Percentiles rank a stretch among this genome's conserved stretches.
phyloP scores from a whole-genome alignment of 2,113 vertebrate genomes.

The Corythornis madagascariensis region DNA sequence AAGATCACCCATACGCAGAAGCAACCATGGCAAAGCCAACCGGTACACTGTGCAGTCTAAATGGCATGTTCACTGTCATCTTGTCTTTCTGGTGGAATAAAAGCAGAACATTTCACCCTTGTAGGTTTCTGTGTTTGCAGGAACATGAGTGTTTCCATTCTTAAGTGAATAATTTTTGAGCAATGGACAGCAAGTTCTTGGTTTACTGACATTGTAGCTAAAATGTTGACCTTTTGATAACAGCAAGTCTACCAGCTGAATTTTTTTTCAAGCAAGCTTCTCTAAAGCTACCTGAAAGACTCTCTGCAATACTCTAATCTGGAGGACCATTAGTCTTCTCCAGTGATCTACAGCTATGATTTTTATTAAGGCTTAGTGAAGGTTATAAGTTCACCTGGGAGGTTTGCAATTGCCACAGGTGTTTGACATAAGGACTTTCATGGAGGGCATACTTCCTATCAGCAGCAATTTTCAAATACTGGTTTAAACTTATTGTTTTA shows the following conservation, averaged over 20 bases:
- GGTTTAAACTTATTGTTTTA: background rate
- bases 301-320: background rate
- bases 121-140: background rate
- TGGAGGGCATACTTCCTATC: background rate
- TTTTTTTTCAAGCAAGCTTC: background rate
- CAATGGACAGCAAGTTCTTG: background rate
- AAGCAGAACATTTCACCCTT: background rate
- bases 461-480: background rate
- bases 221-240: background rate
- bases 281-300: background rate
- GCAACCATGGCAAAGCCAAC: background rate
- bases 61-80: fast-evolving
- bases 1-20: background rate
- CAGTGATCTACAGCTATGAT: background rate
- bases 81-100: background rate
- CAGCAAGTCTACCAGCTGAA: background rate
- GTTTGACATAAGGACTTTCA: background rate
- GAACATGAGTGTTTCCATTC: background rate
- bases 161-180: background rate
- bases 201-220: background rate
- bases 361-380: background rate
- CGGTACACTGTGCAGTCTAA: background rate
- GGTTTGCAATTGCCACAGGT: background rate
- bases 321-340: background rate
- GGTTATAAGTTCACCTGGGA: background rate